These are phyloP conservation scores for Gari tellinella DNA, from an alignment of 2,888 invertebrate species.

Conservation along the genomic window DNA sequence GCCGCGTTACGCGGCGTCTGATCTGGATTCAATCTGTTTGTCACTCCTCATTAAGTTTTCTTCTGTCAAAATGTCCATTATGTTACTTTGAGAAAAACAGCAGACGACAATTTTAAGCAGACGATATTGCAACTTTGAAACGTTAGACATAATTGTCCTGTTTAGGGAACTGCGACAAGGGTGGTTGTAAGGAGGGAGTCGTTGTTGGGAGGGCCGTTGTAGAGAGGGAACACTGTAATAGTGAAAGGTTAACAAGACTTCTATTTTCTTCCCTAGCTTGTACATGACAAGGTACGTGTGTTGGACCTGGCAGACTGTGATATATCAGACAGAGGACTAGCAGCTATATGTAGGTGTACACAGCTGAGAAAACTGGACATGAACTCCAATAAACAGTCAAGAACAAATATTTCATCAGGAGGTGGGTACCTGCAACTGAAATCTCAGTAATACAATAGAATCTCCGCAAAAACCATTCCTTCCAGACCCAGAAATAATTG, in stretches of 20 bases:
- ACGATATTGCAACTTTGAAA: too few relatives aligned
- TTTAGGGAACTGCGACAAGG: neutral
- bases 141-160: neutral
- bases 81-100: too few relatives aligned
- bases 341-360: slow-evolving; percentile 68
- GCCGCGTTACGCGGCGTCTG: too few relatives aligned
- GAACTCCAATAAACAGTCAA: slow-evolving; percentile 75
- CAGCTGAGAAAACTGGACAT: slow-evolving; percentile 77
- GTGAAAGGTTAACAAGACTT: neutral
- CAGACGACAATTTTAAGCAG: too few relatives aligned
- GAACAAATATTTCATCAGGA: slow-evolving; percentile 74
- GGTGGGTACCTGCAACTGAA: slow-evolving; percentile 58
- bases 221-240: neutral
- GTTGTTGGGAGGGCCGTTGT: too few relatives aligned
- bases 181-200: too few relatives aligned
- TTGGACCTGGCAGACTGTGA: slow-evolving; percentile 79
- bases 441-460: neutral
- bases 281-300: slow-evolving; percentile 71
- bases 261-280: too few relatives aligned
- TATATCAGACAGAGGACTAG: slow-evolving; percentile 73
- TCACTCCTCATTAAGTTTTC: too few relatives aligned
- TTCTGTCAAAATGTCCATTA: too few relatives aligned
- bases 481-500: too few relatives aligned
- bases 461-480: too few relatives aligned
- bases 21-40: too few relatives aligned